These are phyloP conservation scores for Poecilia latipinna DNA, from an alignment of 2,113 vertebrate genomes.

Conservation along the genomic window DNA sequence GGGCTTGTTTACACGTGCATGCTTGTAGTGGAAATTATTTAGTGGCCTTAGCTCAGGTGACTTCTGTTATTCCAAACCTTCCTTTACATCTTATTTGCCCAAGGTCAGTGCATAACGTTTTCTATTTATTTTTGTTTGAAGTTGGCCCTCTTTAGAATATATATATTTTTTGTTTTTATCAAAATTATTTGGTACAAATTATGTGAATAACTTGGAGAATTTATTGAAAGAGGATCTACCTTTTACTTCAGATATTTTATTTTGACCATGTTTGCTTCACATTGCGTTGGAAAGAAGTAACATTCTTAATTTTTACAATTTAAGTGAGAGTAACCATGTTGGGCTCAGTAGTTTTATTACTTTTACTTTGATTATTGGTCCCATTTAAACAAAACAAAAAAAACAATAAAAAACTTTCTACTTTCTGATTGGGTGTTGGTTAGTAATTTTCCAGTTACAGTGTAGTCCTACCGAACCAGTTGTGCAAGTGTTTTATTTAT, in stretches of 20 bases:
- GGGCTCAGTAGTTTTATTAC: neutral
- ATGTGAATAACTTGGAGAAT: no score
- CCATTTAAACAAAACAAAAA: neutral
- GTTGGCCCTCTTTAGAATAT: neutral
- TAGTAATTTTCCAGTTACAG: conserved; percentile 57
- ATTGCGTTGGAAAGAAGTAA: conserved; percentile 31
- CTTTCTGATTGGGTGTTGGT: conserved; percentile 8
- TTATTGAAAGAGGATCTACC: neutral
- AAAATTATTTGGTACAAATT: no score
- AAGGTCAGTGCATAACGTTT: conserved; percentile 44
- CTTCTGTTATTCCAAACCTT: conserved; percentile 31
- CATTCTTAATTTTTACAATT: conserved; percentile 17
- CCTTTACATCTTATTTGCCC: conserved; percentile 29
- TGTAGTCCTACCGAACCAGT: conserved; percentile 44
- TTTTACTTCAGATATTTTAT: neutral
- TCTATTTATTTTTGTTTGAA: neutral
- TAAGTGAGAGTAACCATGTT: neutral
- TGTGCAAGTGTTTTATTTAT: conserved; percentile 30
- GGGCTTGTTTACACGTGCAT: conserved; percentile 34
- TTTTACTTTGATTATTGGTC: conserved; percentile 4
- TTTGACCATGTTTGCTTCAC: neutral
- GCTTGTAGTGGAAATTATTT: conserved; percentile 52
- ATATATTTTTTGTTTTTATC: no score
- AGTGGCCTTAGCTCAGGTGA: conserved; percentile 44
- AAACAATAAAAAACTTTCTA: no score